Conservation (phyloP, 2,797 vertebrate genomes). For the Hippopotamyrus pictus region DNA sequence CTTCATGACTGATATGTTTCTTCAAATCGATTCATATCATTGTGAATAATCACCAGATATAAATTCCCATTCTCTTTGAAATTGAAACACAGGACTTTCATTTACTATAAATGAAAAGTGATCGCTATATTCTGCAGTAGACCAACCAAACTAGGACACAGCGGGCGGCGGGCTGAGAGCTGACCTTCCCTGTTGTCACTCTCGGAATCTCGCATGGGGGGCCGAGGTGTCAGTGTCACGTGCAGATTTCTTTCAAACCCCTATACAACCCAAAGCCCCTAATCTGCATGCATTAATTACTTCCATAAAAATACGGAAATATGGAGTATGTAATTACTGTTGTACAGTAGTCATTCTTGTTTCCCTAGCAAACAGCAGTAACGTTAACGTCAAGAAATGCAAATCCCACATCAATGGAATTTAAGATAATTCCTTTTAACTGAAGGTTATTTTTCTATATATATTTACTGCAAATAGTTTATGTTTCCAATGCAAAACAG, state of each 20-base stretch:
- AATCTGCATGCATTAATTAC: background rate
- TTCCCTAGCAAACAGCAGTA: background rate
- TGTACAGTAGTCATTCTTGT: background rate
- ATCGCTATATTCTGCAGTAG: no score
- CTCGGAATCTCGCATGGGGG: no score
- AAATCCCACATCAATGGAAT: background rate
- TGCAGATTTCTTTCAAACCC: no score
- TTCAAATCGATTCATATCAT: background rate
- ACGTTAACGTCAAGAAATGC: background rate
- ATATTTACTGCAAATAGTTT: background rate
- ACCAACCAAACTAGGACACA: no score
- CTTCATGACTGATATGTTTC: background rate
- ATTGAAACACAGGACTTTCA: background rate
- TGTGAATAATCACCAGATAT: background rate
- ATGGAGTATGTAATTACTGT: background rate
- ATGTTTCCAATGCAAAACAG: background rate
- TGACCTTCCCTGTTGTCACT: no score
- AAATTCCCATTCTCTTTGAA: background rate
- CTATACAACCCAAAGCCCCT: background rate
- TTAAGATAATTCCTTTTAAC: background rate
- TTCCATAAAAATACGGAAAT: background rate
- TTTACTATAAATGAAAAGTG: background rate
- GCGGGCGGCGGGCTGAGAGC: no score
- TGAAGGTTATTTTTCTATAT: background rate
- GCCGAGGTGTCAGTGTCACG: no score